These are phyloP conservation scores for Drymodes brunneopygia DNA, from an alignment of 2,113 vertebrate genomes.

Conservation along the genomic window DNA sequence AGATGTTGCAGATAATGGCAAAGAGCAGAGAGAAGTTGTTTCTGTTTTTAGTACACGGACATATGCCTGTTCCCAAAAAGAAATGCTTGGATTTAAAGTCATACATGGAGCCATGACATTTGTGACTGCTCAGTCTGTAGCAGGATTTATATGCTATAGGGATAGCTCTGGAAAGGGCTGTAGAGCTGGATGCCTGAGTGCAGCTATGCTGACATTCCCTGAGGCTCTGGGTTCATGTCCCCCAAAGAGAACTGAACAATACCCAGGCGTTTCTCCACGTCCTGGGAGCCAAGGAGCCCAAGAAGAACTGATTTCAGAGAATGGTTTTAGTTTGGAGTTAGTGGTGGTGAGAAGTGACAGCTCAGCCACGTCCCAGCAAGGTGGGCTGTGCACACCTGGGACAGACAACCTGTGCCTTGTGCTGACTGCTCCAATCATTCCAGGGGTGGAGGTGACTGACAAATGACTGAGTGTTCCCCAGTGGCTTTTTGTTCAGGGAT, in stretches of 20 bases:
- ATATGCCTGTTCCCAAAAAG: conserved; percentile 59
- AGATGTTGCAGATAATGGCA: conserved; percentile 46
- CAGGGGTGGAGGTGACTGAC: not conserved
- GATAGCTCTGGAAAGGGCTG: not conserved
- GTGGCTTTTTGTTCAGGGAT: not conserved
- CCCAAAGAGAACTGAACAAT: not conserved
- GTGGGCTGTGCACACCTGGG: not conserved
- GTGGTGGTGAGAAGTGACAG: not conserved
- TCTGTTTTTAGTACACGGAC: conserved; percentile 50
- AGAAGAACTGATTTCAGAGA: not conserved
- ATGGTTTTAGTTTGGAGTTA: not conserved
- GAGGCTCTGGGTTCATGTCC: not conserved
- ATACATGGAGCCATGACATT: conserved; percentile 23
- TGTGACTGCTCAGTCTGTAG: conserved; percentile 43
- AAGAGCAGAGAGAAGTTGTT: conserved; percentile 31
- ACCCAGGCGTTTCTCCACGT: not conserved
- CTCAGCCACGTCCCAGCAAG: not conserved
- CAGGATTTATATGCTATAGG: not conserved
- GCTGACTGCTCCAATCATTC: not conserved
- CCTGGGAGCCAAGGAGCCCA: not conserved
- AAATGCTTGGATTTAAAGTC: conserved; percentile 52
- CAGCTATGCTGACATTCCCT: not conserved
- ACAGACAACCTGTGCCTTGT: not conserved
- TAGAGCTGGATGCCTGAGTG: not conserved
- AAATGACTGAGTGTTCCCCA: not conserved